These are phyloP conservation scores for human (Homo sapiens) DNA, from an alignment of 2,113 vertebrate species.

Conservation along the genomic window GRCh38 chr15:92192501-92193000, in stretches of 20 bases:
- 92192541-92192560: background rate
- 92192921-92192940: background rate
- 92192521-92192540: background rate
- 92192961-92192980: background rate
- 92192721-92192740: background rate
- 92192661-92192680: rapidly evolving
- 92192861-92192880: no score
- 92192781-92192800: background rate
- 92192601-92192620: background rate
- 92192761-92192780: background rate
- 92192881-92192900: background rate
- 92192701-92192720: no score
- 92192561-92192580: background rate
- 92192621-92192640: background rate
- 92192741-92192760: background rate
- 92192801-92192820: background rate
- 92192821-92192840: no score
- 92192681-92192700: background rate
- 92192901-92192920: background rate
- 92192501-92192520: background rate
- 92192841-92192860: background rate
- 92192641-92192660: background rate
- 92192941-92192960: background rate
- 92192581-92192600: background rate
- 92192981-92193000: background rate